Conservation (phyloP, 2,113 vertebrate genomes). For the Ellobius talpinus region DNA sequence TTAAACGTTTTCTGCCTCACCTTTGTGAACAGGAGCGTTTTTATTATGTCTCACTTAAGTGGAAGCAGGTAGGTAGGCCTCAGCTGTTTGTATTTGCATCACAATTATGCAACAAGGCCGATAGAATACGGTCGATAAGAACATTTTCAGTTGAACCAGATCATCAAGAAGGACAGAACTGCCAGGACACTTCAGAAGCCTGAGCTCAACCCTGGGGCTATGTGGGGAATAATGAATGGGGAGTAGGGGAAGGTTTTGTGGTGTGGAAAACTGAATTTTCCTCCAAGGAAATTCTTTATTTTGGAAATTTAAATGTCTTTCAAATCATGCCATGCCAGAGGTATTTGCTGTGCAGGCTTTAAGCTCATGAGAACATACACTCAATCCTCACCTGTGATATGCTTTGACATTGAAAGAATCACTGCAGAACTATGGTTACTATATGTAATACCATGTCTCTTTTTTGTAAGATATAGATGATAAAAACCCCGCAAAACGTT, state of each 20-base stretch:
- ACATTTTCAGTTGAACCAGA: conserved; percentile 64
- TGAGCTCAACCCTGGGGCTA: neutral
- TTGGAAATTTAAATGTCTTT: neutral
- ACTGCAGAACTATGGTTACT: neutral
- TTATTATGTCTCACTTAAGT: conserved; percentile 46
- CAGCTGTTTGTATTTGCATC: conserved; percentile 23
- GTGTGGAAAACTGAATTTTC: neutral
- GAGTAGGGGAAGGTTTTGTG: neutral
- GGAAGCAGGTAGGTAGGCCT: conserved; percentile 12
- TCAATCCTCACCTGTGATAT: neutral
- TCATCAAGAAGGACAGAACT: conserved; percentile 65
- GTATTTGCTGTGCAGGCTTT: neutral
- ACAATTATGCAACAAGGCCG: conserved; percentile 48
- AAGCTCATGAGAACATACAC: neutral
- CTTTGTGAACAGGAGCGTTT: neutral
- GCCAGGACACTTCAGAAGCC: neutral
- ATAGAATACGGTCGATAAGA: conserved; percentile 53
- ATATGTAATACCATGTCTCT: too few species aligned
- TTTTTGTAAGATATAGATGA: neutral
- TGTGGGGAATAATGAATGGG: too few species aligned
- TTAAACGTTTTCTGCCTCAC: neutral
- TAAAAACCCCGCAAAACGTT: neutral
- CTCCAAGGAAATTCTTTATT: neutral
- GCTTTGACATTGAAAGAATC: neutral
- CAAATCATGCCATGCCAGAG: neutral